A percentile compares a stretch with the other conserved stretches of the same genome.
These are phyloP conservation scores for Porites cylindrica DNA, from an alignment of 92 coral and sea anemone species.

Conservation along the genomic window DNA sequence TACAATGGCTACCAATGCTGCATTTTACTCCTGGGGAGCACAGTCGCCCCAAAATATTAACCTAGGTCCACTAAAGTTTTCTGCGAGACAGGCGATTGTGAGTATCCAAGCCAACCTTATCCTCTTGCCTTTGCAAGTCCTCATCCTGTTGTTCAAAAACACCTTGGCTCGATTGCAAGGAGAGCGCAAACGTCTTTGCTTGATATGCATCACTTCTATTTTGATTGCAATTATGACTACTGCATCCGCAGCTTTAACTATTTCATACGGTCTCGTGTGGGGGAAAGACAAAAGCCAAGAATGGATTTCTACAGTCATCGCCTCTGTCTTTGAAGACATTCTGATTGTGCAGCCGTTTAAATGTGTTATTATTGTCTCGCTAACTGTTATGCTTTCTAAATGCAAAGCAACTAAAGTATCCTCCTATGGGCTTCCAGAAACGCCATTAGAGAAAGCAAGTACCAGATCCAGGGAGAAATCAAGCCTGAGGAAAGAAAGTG, in stretches of 20 bases:
- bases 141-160: constrained; percentile 61
- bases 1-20: constrained; percentile 77
- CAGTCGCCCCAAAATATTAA: constrained; percentile 50
- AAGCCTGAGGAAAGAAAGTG: background rate
- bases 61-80: constrained; percentile 61
- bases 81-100: constrained; percentile 59
- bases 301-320: constrained; percentile 74
- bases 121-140: constrained; percentile 61
- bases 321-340: constrained; percentile 69
- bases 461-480: background rate
- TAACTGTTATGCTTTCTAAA: constrained; percentile 44
- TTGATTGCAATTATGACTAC: constrained; percentile 38
- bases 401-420: background rate
- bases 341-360: constrained; percentile 70
- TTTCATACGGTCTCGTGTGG: constrained; percentile 77
- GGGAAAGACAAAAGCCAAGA: constrained; percentile 72
- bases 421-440: background rate
- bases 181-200: constrained; percentile 27
- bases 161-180: constrained; percentile 6
- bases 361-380: constrained; percentile 56
- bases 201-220: constrained; percentile 56
- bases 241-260: constrained; percentile 51
- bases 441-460: background rate
- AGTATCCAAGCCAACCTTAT: constrained; percentile 64
- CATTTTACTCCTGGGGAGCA: constrained; percentile 68